Conservation (phyloP, 1,140 invertebrate genomes). For the Eueides isabella region DNA sequence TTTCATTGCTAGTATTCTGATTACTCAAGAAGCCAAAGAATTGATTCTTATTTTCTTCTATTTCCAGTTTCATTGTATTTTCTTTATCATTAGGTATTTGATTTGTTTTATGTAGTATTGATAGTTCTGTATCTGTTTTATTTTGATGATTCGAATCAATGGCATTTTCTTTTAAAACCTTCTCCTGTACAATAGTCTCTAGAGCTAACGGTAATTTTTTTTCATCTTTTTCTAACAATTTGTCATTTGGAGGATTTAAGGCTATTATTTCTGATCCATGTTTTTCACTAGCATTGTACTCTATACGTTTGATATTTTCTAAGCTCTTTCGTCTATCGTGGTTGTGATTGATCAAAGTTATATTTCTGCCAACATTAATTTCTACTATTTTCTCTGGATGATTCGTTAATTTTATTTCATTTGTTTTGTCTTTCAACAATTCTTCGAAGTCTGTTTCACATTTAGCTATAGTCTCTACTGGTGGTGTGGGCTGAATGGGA, state of each 20-base stretch:
- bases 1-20: constrained; percentile 50
- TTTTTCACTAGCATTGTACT: constrained; percentile 26
- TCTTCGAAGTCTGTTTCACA: constrained; percentile 82
- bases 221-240: constrained; percentile 20
- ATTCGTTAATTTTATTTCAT: constrained; percentile 78
- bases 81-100: constrained; percentile 32
- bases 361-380: constrained; percentile 68
- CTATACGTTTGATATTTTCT: constrained; percentile 39
- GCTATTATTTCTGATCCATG: neutral
- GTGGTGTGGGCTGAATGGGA: constrained; percentile 17
- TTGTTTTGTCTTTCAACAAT: constrained; percentile 78
- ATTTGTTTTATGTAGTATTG: constrained; percentile 22
- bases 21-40: constrained; percentile 41
- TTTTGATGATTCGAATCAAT: constrained; percentile 12
- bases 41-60: constrained; percentile 36
- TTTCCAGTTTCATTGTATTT: constrained; percentile 13
- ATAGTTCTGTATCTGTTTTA: constrained; percentile 12
- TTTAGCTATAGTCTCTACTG: constrained; percentile 54
- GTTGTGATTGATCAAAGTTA: constrained; percentile 53
- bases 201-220: neutral
- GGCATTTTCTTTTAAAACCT: constrained; percentile 6
- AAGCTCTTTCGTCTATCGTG: constrained; percentile 40
- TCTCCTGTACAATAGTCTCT: constrained; percentile 10
- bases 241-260: neutral
- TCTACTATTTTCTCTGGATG: constrained; percentile 71